Base-by-base conservation (phyloP, 2,888 invertebrate species). In the Polia nebulosa region DNA sequence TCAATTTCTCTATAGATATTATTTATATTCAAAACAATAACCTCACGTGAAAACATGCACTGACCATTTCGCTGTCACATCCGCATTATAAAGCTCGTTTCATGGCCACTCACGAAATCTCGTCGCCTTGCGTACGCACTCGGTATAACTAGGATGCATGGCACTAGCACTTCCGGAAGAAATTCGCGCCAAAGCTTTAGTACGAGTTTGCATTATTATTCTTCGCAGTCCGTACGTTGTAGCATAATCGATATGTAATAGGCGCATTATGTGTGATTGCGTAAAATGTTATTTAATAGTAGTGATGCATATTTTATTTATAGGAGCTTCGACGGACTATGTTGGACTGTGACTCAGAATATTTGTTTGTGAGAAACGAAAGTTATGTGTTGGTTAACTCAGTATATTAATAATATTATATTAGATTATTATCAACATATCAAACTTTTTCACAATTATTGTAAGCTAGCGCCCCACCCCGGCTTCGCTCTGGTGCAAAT, bases 141-240 rank as follows among this genome's bases (percentile, higher is more conserved):
- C 76, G 75, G 72, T 79, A 71, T 72, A 61, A 56, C 69, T 85
- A 71, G 78, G 78, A 85, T 84, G 84, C 78, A 68, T 83, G 71
- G 70, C 70, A 85, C 83, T 83, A 68, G 68, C 70, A 85, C 83
- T 91, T 91, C 90, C 92, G 90, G 90, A 89, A 90, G 89, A 91
- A 91, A 91, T 87, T 88, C 82, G 81, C 73, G 64, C 58, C 65
- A 73, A 73, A 72, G 64, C 58, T 75, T 65, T 22, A 55, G 56
- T 70, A 68, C 63, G 58, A 75, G 66, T 68, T 58, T 13, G 27
- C 53, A 68, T 64, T 80, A 75, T 51, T 64, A 80, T 80, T 76
- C 36, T 41, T n/a, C 29, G 22, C 13, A 36, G 51, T 32, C 32
- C 49, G 49, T 47, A 25, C 57, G n/a, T 36, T 41, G 34, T 47